Percentiles rank a stretch among this genome's conserved stretches.
phyloP scores from a whole-genome alignment of 2,797 vertebrate genomes.

The Fistularia commersonii region DNA sequence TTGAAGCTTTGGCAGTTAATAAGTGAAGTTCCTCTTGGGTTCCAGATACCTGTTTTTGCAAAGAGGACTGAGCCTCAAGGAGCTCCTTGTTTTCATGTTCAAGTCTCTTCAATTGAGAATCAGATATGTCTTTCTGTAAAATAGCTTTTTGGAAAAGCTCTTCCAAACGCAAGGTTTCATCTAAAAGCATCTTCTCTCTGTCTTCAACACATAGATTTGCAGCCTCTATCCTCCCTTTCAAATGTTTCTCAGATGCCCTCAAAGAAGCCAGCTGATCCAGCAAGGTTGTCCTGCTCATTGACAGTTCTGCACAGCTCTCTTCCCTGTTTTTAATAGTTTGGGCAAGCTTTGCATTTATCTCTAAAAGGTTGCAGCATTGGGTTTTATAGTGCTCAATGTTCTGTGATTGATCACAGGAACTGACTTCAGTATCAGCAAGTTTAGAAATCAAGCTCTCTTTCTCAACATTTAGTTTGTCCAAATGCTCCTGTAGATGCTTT shows the following conservation, averaged over 20 bases:
- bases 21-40: constrained; percentile 72
- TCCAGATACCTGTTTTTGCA: constrained; percentile 60
- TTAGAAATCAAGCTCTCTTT: constrained; percentile 64
- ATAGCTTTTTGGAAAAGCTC: constrained; percentile 72
- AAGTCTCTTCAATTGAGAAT: constrained; percentile 68
- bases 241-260: constrained; percentile 76
- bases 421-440: constrained; percentile 56
- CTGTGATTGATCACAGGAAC: constrained; percentile 41
- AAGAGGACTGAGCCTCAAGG: constrained; percentile 65
- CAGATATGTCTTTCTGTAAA: constrained; percentile 64
- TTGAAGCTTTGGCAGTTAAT: constrained; percentile 61
- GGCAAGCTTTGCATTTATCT: constrained; percentile 69
- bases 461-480: constrained; percentile 70
- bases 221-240: constrained; percentile 64
- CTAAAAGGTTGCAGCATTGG: constrained; percentile 65
- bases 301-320: constrained; percentile 65
- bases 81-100: constrained; percentile 72
- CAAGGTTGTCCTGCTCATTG: constrained; percentile 56
- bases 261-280: constrained; percentile 67
- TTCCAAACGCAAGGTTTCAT: constrained; percentile 76
- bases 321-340: constrained; percentile 65
- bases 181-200: constrained; percentile 72
- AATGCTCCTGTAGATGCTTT: constrained; percentile 76
- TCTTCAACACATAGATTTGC: constrained; percentile 66
- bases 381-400: constrained; percentile 65